Conservation (phyloP, 2,888 invertebrate species). For the Drosophila anceps region DNA sequence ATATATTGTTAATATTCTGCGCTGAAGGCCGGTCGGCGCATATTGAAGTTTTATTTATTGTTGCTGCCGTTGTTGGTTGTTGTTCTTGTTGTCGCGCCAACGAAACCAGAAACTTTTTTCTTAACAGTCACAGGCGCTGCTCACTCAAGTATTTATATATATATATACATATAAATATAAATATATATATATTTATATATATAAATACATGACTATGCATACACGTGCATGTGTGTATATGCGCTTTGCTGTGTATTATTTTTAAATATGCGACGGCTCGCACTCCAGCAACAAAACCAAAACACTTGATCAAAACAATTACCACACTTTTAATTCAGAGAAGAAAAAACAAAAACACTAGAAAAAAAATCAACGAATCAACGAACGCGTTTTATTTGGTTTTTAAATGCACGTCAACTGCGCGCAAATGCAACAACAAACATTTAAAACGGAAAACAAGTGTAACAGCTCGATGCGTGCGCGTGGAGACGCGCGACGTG, state of each 20-base stretch:
- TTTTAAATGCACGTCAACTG: slow-evolving; percentile 36
- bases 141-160: slow-evolving; percentile 26
- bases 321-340: slow-evolving; percentile 8
- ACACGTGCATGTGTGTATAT: slow-evolving; percentile 37
- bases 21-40: slow-evolving; percentile 67
- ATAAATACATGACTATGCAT: neutral
- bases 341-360: slow-evolving; percentile 2
- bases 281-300: slow-evolving; percentile 21
- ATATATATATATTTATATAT: slow-evolving; percentile 2
- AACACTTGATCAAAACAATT: slow-evolving; percentile 23
- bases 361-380: neutral
- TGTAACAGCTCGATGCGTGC: slow-evolving; percentile 43
- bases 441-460: slow-evolving; percentile 38
- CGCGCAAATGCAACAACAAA: slow-evolving; percentile 53
- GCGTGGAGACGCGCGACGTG: slow-evolving; percentile 43
- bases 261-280: slow-evolving; percentile 41
- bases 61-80: slow-evolving; percentile 25
- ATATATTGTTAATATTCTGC: slow-evolving; percentile 67
- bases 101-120: slow-evolving; percentile 70
- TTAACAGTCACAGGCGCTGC: slow-evolving; percentile 52
- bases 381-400: slow-evolving; percentile 31
- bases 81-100: slow-evolving; percentile 40
- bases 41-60: slow-evolving; percentile 65
- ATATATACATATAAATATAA: neutral
- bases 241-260: slow-evolving; percentile 40